phyloP scores from a whole-genome alignment of 1,140 invertebrate genomes.

The Capitella teleta region DNA sequence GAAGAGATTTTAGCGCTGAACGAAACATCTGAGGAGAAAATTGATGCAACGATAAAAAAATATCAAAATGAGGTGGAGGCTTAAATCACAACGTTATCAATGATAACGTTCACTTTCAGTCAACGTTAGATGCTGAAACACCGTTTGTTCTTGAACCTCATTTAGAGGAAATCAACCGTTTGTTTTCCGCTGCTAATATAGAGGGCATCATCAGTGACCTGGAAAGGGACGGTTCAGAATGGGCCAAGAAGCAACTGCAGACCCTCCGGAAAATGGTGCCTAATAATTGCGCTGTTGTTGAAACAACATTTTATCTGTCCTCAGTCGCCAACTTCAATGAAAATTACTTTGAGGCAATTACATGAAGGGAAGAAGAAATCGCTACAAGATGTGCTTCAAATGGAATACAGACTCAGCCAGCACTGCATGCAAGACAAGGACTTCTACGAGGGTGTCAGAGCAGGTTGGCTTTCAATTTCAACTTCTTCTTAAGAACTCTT shows the following conservation, averaged over 20 bases:
- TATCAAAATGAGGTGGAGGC: no score
- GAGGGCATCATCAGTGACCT: conserved; percentile 72
- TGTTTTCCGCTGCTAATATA: conserved; percentile 58
- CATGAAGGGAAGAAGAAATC: conserved; percentile 60
- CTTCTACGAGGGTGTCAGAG: conserved; percentile 90
- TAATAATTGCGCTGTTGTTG: neutral
- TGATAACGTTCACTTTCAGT: no score
- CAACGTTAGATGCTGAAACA: conserved; percentile 29
- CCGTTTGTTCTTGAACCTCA: conserved; percentile 62
- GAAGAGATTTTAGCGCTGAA: no score
- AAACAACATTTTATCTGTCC: conserved; percentile 8
- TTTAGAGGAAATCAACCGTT: conserved; percentile 67
- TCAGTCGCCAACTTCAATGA: conserved; percentile 81
- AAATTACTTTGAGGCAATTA: conserved; percentile 70
- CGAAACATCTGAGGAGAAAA: no score
- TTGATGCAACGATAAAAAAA: no score
- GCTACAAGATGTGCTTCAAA: conserved; percentile 72
- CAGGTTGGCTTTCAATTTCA: no score
- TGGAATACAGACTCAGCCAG: conserved; percentile 77
- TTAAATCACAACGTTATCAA: no score
- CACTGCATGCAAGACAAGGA: conserved; percentile 61
- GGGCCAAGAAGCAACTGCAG: conserved; percentile 60
- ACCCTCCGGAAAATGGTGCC: conserved; percentile 60
- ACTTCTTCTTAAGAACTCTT: no score
- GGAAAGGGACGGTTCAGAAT: conserved; percentile 63